Percentiles rank a stretch among this genome's conserved stretches.
Conservation (phyloP, 2,888 invertebrate species). For the Hydriomena furcata region DNA sequence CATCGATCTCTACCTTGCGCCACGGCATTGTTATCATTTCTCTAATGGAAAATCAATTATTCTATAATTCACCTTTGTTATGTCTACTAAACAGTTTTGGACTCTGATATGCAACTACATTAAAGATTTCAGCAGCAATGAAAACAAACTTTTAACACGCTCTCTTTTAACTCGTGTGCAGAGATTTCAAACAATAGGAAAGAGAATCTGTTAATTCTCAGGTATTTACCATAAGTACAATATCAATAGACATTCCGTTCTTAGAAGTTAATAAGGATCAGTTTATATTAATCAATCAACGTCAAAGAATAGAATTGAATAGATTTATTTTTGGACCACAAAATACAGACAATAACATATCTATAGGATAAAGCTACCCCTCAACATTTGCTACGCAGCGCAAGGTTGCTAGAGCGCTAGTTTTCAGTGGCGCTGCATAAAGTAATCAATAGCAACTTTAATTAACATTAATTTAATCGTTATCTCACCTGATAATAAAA, state of each 20-base stretch:
- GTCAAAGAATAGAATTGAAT: too few species aligned
- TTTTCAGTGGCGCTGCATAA: too few species aligned
- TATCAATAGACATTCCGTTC: constrained; percentile 29
- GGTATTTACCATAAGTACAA: background rate
- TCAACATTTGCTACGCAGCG: too few species aligned
- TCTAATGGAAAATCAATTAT: constrained; percentile 15
- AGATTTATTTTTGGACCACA: too few species aligned
- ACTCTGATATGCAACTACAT: constrained; percentile 7
- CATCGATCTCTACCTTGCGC: constrained; percentile 17
- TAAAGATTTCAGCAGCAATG: constrained; percentile 14
- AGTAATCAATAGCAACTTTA: too few species aligned
- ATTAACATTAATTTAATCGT: too few species aligned
- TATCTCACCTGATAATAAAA: too few species aligned
- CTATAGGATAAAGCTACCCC: too few species aligned
- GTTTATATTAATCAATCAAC: constrained; percentile 4
- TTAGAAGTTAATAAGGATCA: constrained; percentile 19
- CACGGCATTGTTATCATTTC: constrained; percentile 18
- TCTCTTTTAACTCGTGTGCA: constrained; percentile 35
- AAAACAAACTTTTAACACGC: constrained; percentile 23
- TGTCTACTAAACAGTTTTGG: constrained; percentile 19
- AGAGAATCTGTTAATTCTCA: constrained; percentile 24
- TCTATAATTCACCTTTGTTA: constrained; percentile 22
- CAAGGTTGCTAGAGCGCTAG: too few species aligned
- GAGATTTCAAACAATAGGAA: constrained; percentile 26
- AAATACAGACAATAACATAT: too few species aligned